phyloP scores from a whole-genome alignment of 2,888 invertebrate species.

The Panzeria rudis region DNA sequence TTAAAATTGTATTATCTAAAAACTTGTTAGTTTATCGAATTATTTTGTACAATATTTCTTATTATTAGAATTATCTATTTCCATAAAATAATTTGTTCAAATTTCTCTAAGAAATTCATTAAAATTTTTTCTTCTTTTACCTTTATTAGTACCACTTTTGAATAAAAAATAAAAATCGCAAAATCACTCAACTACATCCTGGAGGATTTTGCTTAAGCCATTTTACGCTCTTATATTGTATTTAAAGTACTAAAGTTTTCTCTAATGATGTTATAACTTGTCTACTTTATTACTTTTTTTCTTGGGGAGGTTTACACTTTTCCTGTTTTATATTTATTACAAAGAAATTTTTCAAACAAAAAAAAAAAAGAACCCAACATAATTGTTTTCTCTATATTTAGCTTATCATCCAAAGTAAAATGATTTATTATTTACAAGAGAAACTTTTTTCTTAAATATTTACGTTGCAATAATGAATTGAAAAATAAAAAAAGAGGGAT shows the following conservation, averaged over 20 bases:
- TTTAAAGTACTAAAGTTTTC: conserved; percentile 36
- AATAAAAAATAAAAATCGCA: not conserved
- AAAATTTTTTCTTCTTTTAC: not conserved
- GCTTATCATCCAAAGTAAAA: conserved; percentile 20
- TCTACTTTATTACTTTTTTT: not conserved
- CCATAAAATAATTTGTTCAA: too few relatives aligned
- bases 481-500: not conserved
- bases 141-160: not conserved
- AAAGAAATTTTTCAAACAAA: not conserved
- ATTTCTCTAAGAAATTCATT: not conserved
- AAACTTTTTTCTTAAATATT: not conserved
- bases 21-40: not conserved
- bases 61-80: too few relatives aligned
- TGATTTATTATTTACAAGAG: conserved; percentile 27
- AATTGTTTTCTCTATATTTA: conserved; percentile 19
- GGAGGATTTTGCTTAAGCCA: conserved; percentile 14
- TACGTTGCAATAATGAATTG: not conserved
- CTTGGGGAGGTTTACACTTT: not conserved
- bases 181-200: not conserved
- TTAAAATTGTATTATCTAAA: too few relatives aligned
- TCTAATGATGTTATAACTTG: conserved; percentile 36
- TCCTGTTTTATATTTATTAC: conserved; percentile 2
- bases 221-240: conserved; percentile 16
- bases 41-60: not conserved
- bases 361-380: not conserved